phyloP scores from a whole-genome alignment of 1,140 invertebrate species.

The Eriosoma lanigerum region DNA sequence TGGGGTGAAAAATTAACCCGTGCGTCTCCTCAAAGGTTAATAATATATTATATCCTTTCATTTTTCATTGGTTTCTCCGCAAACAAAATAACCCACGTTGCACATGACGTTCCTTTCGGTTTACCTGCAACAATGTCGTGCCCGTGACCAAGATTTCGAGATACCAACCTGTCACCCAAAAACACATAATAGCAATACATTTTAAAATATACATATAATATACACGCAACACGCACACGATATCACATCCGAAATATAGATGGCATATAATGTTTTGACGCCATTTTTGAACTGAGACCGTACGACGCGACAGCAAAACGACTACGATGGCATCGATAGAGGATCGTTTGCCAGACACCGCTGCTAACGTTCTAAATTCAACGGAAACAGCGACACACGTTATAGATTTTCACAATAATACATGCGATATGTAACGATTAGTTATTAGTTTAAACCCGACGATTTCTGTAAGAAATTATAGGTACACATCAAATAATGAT shows the following conservation, averaged over 20 bases:
- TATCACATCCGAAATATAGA: too few species aligned
- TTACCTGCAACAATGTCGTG: constrained; percentile 3
- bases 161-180: background rate
- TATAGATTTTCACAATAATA: too few species aligned
- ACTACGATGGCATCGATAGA: background rate
- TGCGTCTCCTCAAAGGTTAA: too few species aligned
- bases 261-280: background rate
- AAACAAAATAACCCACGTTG: too few species aligned
- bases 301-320: background rate
- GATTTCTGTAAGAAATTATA: background rate
- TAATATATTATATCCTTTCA: too few species aligned
- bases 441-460: too few species aligned
- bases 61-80: too few species aligned
- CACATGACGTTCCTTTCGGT: background rate
- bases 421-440: too few species aligned
- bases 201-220: background rate
- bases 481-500: background rate
- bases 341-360: too few species aligned
- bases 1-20: too few species aligned
- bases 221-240: background rate
- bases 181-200: background rate
- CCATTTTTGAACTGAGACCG: background rate
- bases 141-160: background rate
- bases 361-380: too few species aligned
- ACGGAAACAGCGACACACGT: too few species aligned